These are phyloP conservation scores for Plemyria rubiginata DNA, from an alignment of 2,888 invertebrate genomes.

Conservation along the genomic window DNA sequence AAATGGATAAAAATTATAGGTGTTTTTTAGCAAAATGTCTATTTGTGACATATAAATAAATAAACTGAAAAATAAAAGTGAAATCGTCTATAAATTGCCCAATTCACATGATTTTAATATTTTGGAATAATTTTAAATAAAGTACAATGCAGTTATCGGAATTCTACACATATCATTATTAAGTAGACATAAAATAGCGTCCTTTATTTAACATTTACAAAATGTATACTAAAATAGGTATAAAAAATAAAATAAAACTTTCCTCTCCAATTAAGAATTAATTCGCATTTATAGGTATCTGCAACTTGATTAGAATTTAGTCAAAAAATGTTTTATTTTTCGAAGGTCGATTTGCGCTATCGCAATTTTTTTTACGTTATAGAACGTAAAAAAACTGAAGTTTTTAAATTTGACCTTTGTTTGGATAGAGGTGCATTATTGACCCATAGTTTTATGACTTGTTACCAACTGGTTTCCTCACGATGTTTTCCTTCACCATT, in stretches of 20 bases:
- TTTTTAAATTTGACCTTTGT: too few species aligned
- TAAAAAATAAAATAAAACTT: not conserved
- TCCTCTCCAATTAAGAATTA: not conserved
- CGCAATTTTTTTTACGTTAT: too few species aligned
- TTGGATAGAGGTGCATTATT: slow-evolving; percentile 4
- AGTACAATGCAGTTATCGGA: slow-evolving; percentile 10
- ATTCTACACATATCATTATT: slow-evolving; percentile 17
- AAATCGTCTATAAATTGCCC: not conserved
- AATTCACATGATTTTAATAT: slow-evolving; percentile 16
- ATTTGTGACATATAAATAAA: slow-evolving; percentile 27
- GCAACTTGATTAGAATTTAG: not conserved
- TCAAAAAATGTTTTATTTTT: not conserved
- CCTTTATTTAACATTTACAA: slow-evolving; percentile 25
- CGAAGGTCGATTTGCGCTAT: slow-evolving; percentile 6
- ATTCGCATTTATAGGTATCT: not conserved
- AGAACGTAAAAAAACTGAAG: not conserved
- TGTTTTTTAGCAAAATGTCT: slow-evolving; percentile 14
- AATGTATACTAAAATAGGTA: not conserved
- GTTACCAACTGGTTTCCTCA: too few species aligned
- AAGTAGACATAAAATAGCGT: slow-evolving; percentile 13
- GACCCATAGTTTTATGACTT: not conserved
- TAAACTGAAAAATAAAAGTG: not conserved
- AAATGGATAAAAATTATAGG: not conserved
- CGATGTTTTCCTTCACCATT: too few species aligned
- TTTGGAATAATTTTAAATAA: slow-evolving; percentile 19